Percentiles rank a stretch among this genome's conserved stretches.
These are phyloP conservation scores for Drosophila subsilvestris DNA, from an alignment of 2,888 invertebrate species.

Conservation along the genomic window DNA sequence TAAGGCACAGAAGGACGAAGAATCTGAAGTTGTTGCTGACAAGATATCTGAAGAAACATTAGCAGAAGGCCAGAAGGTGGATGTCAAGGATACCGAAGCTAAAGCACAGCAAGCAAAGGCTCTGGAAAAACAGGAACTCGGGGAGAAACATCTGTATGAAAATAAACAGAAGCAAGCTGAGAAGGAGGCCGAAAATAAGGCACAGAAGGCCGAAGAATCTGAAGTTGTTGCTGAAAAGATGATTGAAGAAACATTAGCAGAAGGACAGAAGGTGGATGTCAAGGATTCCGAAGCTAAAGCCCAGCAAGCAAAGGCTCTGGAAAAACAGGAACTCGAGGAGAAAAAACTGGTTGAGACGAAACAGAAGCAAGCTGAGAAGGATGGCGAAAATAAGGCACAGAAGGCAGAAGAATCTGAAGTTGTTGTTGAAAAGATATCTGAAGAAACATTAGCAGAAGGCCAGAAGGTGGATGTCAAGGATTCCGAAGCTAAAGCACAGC, in stretches of 20 bases:
- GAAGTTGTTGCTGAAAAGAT: slow-evolving; percentile 7
- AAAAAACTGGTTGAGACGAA: no score
- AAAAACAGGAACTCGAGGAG: no score
- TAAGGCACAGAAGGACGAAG: neutral
- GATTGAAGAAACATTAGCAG: slow-evolving; percentile 13
- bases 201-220: slow-evolving; percentile 7
- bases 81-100: slow-evolving; percentile 4
- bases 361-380: no score
- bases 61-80: slow-evolving; percentile 30
- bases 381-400: no score
- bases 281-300: no score
- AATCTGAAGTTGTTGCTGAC: slow-evolving; percentile 1
- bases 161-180: neutral
- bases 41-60: slow-evolving; percentile 7
- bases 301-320: no score
- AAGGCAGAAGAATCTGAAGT: no score
- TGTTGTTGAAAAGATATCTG: no score
- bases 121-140: neutral
- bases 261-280: no score
- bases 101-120: slow-evolving; percentile 29
- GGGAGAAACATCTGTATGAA: neutral
- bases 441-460: slow-evolving; percentile 22
- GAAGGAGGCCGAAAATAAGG: slow-evolving; percentile 15
- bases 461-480: no score
- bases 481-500: no score